These are phyloP conservation scores for Drosophila lacteicornis DNA, from an alignment of 1,140 invertebrate genomes.

Conservation along the genomic window DNA sequence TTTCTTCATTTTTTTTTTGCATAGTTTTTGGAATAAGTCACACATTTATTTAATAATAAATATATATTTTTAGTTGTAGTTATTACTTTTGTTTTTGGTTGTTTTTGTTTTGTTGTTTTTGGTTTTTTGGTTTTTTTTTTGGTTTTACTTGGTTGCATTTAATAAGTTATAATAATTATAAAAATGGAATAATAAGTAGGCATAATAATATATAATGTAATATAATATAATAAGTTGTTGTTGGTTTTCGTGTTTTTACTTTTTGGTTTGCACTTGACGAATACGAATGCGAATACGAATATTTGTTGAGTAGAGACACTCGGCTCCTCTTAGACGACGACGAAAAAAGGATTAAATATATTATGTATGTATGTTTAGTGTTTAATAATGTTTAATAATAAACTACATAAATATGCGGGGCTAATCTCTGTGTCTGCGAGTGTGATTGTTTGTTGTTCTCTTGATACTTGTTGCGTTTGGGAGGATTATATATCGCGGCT, in stretches of 20 bases:
- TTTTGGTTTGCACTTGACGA: slow-evolving; percentile 67
- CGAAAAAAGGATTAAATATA: slow-evolving; percentile 60
- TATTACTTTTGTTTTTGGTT: slow-evolving; percentile 39
- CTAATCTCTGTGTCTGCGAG: slow-evolving; percentile 31
- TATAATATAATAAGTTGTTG: slow-evolving; percentile 76
- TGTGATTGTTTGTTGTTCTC: slow-evolving; percentile 24
- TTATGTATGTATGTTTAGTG: slow-evolving; percentile 3
- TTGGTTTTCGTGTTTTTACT: slow-evolving; percentile 52
- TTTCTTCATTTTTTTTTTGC: slow-evolving; percentile 46
- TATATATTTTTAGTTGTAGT: slow-evolving; percentile 59
- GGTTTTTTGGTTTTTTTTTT: slow-evolving; percentile 27
- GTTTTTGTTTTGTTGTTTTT: slow-evolving; percentile 30
- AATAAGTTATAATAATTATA: slow-evolving; percentile 83
- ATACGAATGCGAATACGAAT: slow-evolving; percentile 73
- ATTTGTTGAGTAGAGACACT: slow-evolving; percentile 64
- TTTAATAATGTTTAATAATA: slow-evolving; percentile 50
- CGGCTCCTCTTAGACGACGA: slow-evolving; percentile 66
- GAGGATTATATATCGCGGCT: slow-evolving; percentile 45
- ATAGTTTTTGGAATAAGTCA: slow-evolving; percentile 76
- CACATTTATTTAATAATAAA: slow-evolving; percentile 79
- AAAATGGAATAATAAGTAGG: slow-evolving; percentile 83
- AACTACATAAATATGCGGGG: slow-evolving; percentile 46
- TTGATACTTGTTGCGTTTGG: slow-evolving; percentile 30
- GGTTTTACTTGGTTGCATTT: slow-evolving; percentile 56
- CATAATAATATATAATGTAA: slow-evolving; percentile 82